Evolutionary conservation across 1,140 invertebrate species (phyloP).

Genomic region (Anagrus nilaparvatae): DNA sequence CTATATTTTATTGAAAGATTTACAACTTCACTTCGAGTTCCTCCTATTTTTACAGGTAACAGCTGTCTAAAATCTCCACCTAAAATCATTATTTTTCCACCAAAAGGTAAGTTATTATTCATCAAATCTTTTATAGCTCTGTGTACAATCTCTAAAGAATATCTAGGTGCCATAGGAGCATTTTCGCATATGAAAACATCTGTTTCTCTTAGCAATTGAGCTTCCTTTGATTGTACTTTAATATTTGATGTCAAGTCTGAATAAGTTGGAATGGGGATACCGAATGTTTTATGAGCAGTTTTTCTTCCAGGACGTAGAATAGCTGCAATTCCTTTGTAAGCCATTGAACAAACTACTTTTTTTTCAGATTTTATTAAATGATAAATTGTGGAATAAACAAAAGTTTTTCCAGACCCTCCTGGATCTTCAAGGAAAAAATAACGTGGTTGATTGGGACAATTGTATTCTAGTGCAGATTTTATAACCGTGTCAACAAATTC

Average conservation of each 20-base stretch:
- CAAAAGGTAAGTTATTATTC: constrained; percentile 3
- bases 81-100: constrained; percentile 13
- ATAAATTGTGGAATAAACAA: no score
- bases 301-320: no score
- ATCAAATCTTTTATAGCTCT: background rate
- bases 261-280: constrained; percentile 8
- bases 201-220: constrained; percentile 8
- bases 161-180: constrained; percentile 10
- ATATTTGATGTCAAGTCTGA: constrained; percentile 14
- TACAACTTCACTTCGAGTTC: constrained; percentile 17
- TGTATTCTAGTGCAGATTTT: no score
- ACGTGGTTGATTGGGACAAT: no score
- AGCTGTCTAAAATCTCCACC: constrained; percentile 21
- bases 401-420: no score
- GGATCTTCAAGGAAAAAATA: no score
- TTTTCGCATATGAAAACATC: constrained; percentile 25
- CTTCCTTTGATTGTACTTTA: constrained; percentile 25
- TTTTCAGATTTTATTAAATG: no score
- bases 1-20: no score
- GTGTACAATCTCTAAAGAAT: background rate
- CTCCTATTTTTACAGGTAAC: constrained; percentile 16
- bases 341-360: no score
- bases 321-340: no score
- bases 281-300: constrained; percentile 18
- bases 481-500: no score